Conservation (phyloP, 2,113 vertebrate genomes). For the Nansenia antarctica region DNA sequence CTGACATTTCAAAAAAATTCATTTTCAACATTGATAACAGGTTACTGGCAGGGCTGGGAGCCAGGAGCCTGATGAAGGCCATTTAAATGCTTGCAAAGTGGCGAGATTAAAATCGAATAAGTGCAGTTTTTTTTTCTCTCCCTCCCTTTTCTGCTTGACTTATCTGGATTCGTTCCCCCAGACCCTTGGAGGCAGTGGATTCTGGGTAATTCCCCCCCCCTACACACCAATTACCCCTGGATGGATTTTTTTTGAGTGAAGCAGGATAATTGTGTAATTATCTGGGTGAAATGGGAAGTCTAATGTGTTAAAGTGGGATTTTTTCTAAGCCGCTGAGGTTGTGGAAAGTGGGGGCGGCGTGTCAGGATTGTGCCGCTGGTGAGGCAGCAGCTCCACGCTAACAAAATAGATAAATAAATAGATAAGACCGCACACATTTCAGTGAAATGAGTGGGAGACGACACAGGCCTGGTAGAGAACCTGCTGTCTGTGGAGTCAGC, state of each 20-base stretch:
- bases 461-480: not conserved
- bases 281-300: slow-evolving; percentile 92
- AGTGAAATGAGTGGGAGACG: slow-evolving; percentile 42
- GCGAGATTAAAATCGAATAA: slow-evolving; percentile 98
- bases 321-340: slow-evolving; percentile 75
- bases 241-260: slow-evolving; percentile 89
- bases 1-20: slow-evolving; percentile 98
- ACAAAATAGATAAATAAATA: slow-evolving; percentile 53
- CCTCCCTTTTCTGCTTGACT: slow-evolving; percentile 66
- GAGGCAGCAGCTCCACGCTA: slow-evolving; percentile 71
- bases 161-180: slow-evolving; percentile 89
- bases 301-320: slow-evolving; percentile 93
- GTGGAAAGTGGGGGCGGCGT: slow-evolving; percentile 14
- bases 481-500: not conserved
- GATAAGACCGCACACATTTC: slow-evolving; percentile 40
- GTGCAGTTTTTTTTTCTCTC: slow-evolving; percentile 79
- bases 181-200: slow-evolving; percentile 81
- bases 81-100: slow-evolving; percentile 99
- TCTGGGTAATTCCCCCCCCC: slow-evolving; percentile 83
- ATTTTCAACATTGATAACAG: slow-evolving; percentile 97
- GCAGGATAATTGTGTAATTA: slow-evolving; percentile 96
- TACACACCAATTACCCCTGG: slow-evolving; percentile 91
- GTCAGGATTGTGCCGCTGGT: slow-evolving; percentile 56
- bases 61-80: slow-evolving; percentile 92
- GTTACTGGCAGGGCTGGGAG: slow-evolving; percentile 87